Conservation (phyloP, 2,888 invertebrate genomes). For the Tipula unca region DNA sequence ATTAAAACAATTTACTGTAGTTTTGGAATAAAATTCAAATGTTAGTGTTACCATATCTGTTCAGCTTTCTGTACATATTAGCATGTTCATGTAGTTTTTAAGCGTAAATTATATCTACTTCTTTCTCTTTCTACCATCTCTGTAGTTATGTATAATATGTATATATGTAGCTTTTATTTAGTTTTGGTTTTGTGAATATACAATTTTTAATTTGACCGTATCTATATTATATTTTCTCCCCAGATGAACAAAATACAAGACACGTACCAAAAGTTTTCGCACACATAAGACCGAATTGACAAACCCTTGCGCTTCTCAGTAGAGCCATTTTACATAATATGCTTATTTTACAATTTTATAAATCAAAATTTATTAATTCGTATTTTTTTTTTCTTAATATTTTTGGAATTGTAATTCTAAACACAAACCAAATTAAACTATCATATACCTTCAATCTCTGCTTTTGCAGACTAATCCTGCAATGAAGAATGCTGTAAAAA, state of each 20-base stretch:
- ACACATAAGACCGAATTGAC: not conserved
- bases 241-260: not conserved
- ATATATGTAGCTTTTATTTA: not conserved
- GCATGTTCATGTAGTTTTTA: conserved; percentile 14
- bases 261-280: not conserved
- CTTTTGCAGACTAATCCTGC: conserved; percentile 83
- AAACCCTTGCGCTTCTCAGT: not conserved
- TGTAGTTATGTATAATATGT: not conserved
- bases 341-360: not conserved
- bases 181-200: not conserved
- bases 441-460: conserved; percentile 20
- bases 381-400: not conserved
- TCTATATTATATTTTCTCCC: not conserved
- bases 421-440: not conserved
- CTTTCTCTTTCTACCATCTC: conserved; percentile 8
- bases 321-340: not conserved
- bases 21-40: not conserved
- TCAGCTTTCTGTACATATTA: not conserved
- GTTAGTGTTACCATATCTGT: not conserved
- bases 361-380: not conserved
- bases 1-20: not conserved
- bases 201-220: not conserved
- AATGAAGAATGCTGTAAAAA: conserved; percentile 86
- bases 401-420: not conserved
- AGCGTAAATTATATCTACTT: not conserved